A percentile compares a stretch with the other conserved stretches of the same genome.
phyloP scores from a whole-genome alignment of 1,140 invertebrate species.

The Papilio dardanus region DNA sequence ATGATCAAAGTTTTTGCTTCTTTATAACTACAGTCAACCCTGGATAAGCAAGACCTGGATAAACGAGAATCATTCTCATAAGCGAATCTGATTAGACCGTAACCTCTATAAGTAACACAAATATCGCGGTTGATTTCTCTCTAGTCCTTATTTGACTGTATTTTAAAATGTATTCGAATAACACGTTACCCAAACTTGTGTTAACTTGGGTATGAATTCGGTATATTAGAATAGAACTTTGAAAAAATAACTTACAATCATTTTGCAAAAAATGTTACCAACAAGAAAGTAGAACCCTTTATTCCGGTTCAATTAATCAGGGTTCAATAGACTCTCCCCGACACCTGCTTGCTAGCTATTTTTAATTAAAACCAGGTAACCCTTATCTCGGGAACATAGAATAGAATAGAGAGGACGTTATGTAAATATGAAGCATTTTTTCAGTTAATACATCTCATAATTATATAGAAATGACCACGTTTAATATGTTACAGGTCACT shows the following conservation, averaged over 20 bases:
- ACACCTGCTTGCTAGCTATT: slow-evolving; percentile 52
- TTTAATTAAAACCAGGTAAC: slow-evolving; percentile 55
- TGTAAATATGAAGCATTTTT: not conserved
- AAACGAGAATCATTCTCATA: too few relatives aligned
- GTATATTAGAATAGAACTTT: not conserved
- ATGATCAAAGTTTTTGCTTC: not conserved
- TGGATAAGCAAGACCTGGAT: too few relatives aligned
- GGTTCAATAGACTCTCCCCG: slow-evolving; percentile 48
- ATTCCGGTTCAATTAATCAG: slow-evolving; percentile 55
- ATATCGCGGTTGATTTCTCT: too few relatives aligned
- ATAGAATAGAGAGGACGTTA: not conserved
- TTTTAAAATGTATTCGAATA: too few relatives aligned
- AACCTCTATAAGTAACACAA: too few relatives aligned
- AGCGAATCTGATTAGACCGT: too few relatives aligned
- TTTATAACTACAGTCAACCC: too few relatives aligned
- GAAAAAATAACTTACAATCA: not conserved
- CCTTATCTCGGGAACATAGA: slow-evolving; percentile 32
- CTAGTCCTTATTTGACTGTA: too few relatives aligned
- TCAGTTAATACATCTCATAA: not conserved
- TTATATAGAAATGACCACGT: not conserved
- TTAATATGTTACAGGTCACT: not conserved
- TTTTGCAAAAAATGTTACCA: slow-evolving; percentile 13
- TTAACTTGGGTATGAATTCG: not conserved
- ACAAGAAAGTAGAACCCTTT: slow-evolving; percentile 46
- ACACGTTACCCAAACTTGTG: not conserved